Evolutionary conservation across 2,888 invertebrate genomes (phyloP).

Genomic region (Calameuta pallipes): DNA sequence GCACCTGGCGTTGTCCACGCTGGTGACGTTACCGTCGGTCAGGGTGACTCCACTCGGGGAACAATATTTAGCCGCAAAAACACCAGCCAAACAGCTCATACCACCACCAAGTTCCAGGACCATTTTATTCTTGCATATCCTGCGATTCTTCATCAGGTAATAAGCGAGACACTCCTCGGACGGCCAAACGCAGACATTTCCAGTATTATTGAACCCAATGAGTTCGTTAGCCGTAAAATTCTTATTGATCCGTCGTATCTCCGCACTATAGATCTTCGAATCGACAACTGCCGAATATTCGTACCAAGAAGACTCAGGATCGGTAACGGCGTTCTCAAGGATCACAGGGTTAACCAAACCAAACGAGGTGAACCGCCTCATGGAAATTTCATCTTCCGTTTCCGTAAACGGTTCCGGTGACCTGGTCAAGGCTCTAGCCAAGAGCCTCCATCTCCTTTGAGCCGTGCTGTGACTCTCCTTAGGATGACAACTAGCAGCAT

Average conservation of each 20-base stretch:
- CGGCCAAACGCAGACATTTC: slow-evolving; percentile 84
- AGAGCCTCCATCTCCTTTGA: slow-evolving; percentile 76
- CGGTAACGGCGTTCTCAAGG: slow-evolving; percentile 44
- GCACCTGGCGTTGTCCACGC: slow-evolving; percentile 77
- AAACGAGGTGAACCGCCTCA: slow-evolving; percentile 64
- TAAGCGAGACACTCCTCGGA: slow-evolving; percentile 82
- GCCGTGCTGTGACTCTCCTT: slow-evolving; percentile 63
- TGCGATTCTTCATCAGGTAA: slow-evolving; percentile 74
- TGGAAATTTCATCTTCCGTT: slow-evolving; percentile 56
- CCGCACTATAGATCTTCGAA: slow-evolving; percentile 68
- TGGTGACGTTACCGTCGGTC: slow-evolving; percentile 83
- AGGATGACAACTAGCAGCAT: background rate
- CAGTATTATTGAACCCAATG: slow-evolving; percentile 86
- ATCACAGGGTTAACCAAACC: slow-evolving; percentile 55
- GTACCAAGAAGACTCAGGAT: slow-evolving; percentile 68
- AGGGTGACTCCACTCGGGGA: slow-evolving; percentile 74
- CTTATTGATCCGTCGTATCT: slow-evolving; percentile 72
- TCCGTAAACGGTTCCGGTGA: slow-evolving; percentile 32
- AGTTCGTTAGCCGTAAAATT: slow-evolving; percentile 77
- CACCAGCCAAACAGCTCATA: slow-evolving; percentile 85
- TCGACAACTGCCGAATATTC: slow-evolving; percentile 71
- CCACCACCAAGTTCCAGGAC: slow-evolving; percentile 86
- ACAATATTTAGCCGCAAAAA: slow-evolving; percentile 78
- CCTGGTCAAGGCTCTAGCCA: slow-evolving; percentile 73
- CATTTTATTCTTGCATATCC: slow-evolving; percentile 74